These are phyloP conservation scores for Drosophila falleni DNA, from an alignment of 2,888 invertebrate genomes.

Conservation along the genomic window DNA sequence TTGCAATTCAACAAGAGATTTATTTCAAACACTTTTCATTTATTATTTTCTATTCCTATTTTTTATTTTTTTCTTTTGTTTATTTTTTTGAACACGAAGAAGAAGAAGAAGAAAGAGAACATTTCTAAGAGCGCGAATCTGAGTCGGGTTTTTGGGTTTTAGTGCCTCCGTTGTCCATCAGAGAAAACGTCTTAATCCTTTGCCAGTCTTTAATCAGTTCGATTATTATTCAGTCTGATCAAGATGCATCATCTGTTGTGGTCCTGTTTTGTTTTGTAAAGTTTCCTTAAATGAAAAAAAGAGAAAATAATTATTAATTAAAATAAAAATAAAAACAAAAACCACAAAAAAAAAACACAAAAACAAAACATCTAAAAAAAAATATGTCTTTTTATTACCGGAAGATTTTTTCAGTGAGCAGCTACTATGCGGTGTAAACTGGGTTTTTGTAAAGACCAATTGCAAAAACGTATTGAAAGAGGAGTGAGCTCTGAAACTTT, in stretches of 20 bases:
- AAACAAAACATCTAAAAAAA: constrained; percentile 72
- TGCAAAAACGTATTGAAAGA: too few species aligned
- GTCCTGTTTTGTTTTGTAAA: constrained; percentile 83
- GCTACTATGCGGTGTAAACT: background rate
- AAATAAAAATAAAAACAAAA: constrained; percentile 71
- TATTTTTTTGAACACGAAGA: constrained; percentile 4
- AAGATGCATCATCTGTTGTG: constrained; percentile 76
- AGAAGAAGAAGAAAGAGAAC: background rate
- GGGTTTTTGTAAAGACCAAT: too few species aligned
- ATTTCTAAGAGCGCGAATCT: constrained; percentile 46
- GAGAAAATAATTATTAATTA: constrained; percentile 73
- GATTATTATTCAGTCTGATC: constrained; percentile 69
- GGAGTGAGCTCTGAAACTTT: too few species aligned
- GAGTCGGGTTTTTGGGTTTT: constrained; percentile 71
- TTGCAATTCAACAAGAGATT: constrained; percentile 9
- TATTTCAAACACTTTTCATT: constrained; percentile 22
- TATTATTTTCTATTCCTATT: constrained; percentile 25
- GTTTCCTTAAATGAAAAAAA: constrained; percentile 77
- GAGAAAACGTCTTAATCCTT: constrained; percentile 68
- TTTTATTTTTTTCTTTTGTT: background rate
- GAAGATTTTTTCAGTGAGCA: background rate
- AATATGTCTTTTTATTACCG: constrained; percentile 37
- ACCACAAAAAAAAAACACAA: constrained; percentile 55
- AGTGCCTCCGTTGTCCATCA: constrained; percentile 76
- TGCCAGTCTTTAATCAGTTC: constrained; percentile 69